These are phyloP conservation scores for Platycnemis pennipes DNA, from an alignment of 2,888 invertebrate species.

Conservation along the genomic window DNA sequence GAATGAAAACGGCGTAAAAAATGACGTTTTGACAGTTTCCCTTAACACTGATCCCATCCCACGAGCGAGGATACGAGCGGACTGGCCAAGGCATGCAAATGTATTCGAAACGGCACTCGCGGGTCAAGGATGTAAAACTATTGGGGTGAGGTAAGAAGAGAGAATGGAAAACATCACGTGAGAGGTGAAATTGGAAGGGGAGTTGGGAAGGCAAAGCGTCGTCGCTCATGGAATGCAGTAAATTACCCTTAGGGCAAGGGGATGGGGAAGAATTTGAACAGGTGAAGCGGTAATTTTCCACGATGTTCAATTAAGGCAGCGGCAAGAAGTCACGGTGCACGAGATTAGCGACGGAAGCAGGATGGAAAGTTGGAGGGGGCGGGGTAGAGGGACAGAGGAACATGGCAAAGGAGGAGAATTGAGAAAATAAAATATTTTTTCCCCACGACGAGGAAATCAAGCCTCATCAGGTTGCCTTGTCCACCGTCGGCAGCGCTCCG, in stretches of 20 bases:
- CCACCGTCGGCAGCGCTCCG: not conserved
- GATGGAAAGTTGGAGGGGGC: not conserved
- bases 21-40: too few species aligned
- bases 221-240: not conserved
- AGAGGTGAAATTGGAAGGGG: not conserved
- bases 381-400: too few species aligned
- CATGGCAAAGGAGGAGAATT: not conserved
- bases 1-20: too few species aligned
- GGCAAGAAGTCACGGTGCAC: not conserved
- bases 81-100: not conserved
- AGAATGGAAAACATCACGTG: not conserved
- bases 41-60: too few species aligned
- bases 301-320: not conserved
- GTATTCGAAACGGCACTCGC: not conserved
- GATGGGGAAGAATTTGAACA: not conserved
- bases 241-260: not conserved
- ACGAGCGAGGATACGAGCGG: too few species aligned
- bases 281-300: slow-evolving; percentile 1
- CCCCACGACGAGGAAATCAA: not conserved
- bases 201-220: not conserved
- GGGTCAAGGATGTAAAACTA: not conserved
- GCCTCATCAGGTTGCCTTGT: not conserved
- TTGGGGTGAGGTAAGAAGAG: not conserved
- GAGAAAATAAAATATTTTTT: not conserved
- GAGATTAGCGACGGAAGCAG: not conserved